phyloP scores from a whole-genome alignment of 2,797 vertebrate genomes.

The Rhinichthys osculus region DNA sequence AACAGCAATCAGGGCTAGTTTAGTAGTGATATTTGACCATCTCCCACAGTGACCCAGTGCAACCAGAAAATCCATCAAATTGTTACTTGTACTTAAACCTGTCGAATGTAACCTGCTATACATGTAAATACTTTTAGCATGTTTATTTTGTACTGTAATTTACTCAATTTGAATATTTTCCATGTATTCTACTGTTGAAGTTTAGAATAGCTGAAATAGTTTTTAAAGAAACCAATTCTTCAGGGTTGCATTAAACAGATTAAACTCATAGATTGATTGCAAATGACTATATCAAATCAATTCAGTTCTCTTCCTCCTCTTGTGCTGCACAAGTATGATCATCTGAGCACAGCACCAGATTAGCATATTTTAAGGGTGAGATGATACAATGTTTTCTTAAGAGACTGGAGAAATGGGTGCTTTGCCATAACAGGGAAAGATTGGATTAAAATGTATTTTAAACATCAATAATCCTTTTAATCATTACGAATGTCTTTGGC shows the following conservation, averaged over 20 bases:
- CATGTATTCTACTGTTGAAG: background rate
- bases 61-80: slow-evolving; percentile 7
- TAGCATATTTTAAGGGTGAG: slow-evolving; percentile 15
- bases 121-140: background rate
- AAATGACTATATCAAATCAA: background rate
- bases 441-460: background rate
- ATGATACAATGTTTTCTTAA: background rate
- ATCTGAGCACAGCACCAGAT: background rate
- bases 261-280: background rate
- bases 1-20: background rate
- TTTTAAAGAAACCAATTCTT: background rate
- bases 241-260: background rate
- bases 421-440: background rate
- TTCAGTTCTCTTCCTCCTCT: background rate
- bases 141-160: background rate
- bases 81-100: background rate
- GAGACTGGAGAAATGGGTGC: background rate
- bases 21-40: background rate
- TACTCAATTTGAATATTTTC: background rate
- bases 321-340: background rate
- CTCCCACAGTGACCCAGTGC: background rate
- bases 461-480: background rate
- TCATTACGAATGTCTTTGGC: background rate
- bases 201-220: background rate
- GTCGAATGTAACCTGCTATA: no score